phyloP scores from a whole-genome alignment of 1,140 invertebrate genomes.

The Calycopis cecrops region DNA sequence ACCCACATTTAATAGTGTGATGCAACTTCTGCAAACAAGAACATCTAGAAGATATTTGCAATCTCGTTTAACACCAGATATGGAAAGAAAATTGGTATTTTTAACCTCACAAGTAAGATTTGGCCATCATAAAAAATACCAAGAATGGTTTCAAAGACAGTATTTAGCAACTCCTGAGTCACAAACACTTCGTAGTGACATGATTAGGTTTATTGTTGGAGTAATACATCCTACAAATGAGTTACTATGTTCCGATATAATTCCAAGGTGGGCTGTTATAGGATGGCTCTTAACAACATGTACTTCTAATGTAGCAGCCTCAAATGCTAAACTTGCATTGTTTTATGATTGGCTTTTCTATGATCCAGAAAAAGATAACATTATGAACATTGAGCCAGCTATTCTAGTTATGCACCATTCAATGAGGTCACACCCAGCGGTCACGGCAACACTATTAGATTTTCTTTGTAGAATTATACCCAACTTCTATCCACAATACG shows the following conservation, averaged over 20 bases:
- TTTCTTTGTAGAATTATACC: constrained; percentile 97
- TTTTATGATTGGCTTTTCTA: constrained; percentile 99
- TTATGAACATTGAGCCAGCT: constrained; percentile 99
- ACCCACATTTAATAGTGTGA: constrained; percentile 90
- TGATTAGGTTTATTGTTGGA: constrained; percentile 97
- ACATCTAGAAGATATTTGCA: constrained; percentile 94
- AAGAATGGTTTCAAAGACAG: constrained; percentile 98
- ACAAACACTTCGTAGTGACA: constrained; percentile 94
- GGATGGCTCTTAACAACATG: constrained; percentile 98
- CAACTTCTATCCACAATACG: constrained; percentile 91
- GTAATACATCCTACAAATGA: constrained; percentile 99
- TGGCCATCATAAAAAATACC: constrained; percentile 98
- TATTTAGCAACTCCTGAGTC: constrained; percentile 98
- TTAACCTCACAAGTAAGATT: constrained; percentile 95
- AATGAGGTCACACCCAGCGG: constrained; percentile 95
- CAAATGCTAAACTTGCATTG: constrained; percentile 95
- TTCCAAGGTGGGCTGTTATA: constrained; percentile 98
- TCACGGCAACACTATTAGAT: constrained; percentile 95
- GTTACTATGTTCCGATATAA: constrained; percentile 97
- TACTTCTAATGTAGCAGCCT: constrained; percentile 93
- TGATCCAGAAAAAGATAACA: constrained; percentile 96
- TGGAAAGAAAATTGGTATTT: constrained; percentile 97
- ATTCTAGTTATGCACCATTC: constrained; percentile 99
- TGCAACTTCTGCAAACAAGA: constrained; percentile 90
- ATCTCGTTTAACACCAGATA: constrained; percentile 94